A percentile compares a stretch with the other conserved stretches of the same genome.
These are phyloP conservation scores for Melanotaenia duboulayi DNA, from an alignment of 2,113 vertebrate genomes.

Conservation along the genomic window DNA sequence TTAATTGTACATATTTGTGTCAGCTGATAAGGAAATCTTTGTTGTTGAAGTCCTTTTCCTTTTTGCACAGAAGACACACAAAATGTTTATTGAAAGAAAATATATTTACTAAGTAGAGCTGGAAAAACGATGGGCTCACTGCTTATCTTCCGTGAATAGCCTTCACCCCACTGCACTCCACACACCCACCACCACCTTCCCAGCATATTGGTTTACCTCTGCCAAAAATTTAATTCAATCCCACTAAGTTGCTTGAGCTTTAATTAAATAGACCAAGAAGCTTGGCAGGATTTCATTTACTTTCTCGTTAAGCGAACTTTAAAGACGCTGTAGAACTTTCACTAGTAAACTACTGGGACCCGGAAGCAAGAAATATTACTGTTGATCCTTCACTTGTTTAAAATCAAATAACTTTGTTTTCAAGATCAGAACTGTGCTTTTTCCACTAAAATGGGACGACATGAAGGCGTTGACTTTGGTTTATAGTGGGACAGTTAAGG, in stretches of 20 bases:
- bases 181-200: conserved; percentile 50
- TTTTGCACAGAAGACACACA: conserved; percentile 2
- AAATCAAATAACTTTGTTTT: conserved; percentile 10
- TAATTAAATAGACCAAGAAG: conserved; percentile 77
- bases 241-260: conserved; percentile 72
- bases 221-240: conserved; percentile 80
- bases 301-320: conserved; percentile 68
- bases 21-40: background rate
- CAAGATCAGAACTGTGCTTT: conserved; percentile 10
- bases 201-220: conserved; percentile 67
- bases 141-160: conserved; percentile 61
- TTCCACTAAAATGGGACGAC: conserved; percentile 14
- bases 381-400: background rate
- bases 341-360: conserved; percentile 25
- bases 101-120: conserved; percentile 26
- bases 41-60: background rate
- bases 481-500: conserved; percentile 37
- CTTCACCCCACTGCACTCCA: conserved; percentile 19
- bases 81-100: conserved; percentile 7
- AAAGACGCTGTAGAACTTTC: conserved; percentile 53
- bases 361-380: background rate
- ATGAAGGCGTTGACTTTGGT: conserved; percentile 37
- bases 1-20: conserved; percentile 12
- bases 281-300: conserved; percentile 70
- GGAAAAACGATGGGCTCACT: conserved; percentile 11